Evolutionary conservation across 1,140 invertebrate species (phyloP), one percentile per base, ranked within the genome.

Genomic region (Diprion similis): DNA sequence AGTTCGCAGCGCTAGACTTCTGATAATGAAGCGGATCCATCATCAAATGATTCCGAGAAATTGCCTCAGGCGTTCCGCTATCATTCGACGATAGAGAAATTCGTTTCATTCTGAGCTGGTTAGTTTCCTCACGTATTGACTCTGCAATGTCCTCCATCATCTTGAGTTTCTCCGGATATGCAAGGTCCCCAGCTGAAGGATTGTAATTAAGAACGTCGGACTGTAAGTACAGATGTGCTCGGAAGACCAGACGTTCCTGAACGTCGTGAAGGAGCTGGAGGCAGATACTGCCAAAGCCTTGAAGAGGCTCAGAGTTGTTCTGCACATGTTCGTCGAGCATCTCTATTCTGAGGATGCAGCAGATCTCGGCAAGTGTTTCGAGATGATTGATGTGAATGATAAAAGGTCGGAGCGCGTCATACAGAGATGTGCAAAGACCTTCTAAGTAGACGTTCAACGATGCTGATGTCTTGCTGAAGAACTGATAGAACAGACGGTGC

Each of bases 311-410:
- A 46, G 89, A 90, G 86, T 96, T 96, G 79, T 93, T 94, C 75
- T 93, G 92, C 1, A 97, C 95, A 81, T 98, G 96, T 80, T 99
- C 97, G 82, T 98, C 96, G 10, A 99, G 89, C 92, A 99, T 97
- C 90, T 99, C 98, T 66, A 96, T 92, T 68, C 93, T 92, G 1
- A 99, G 89, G 76, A 99, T 99, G 47, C 95, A 94, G 83, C 98
- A 99, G 19, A 99, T 92, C 87, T 99, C 98, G 0, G 98, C 95
- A 13, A 99, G 87, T 0, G 98, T 99, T 90, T 99, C 98, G 79
- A 99, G 89, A 89, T 99, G 98, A 84, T 98, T 97, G 69, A 99
- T 96, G 82, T 98, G 96, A 76, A 99, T 98, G 51, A 99, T 95
- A 71, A 96, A 93, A 1, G 99, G 98, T n/a, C 98, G 90, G 71